A percentile compares a stretch with the other conserved stretches of the same genome.
Conservation (phyloP, 2,888 invertebrate genomes). For the Druceiella hillmani region DNA sequence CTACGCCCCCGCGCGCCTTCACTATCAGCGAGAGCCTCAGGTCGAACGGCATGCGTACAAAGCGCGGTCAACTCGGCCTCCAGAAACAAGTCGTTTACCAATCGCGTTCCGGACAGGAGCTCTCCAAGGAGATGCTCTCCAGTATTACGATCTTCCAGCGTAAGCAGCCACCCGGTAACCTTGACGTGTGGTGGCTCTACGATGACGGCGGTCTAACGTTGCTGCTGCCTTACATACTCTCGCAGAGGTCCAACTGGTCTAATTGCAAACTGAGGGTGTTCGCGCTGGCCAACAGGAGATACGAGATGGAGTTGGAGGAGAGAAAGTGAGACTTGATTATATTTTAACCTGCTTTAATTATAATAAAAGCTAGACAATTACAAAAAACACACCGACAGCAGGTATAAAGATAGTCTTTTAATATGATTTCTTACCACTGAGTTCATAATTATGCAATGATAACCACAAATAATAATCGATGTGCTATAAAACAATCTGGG, state of each 20-base stretch:
- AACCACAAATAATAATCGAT: too few relatives aligned
- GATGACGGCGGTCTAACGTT: constrained; percentile 88
- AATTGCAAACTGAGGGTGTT: constrained; percentile 75
- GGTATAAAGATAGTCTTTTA: too few relatives aligned
- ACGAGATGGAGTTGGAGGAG: constrained; percentile 74
- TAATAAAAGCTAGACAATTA: background rate
- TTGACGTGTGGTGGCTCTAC: constrained; percentile 97
- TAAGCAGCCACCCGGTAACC: constrained; percentile 74
- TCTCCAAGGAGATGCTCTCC: constrained; percentile 61
- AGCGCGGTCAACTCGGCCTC: constrained; percentile 31
- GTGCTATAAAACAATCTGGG: too few relatives aligned
- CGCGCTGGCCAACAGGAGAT: constrained; percentile 73
- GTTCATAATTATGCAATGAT: too few relatives aligned
- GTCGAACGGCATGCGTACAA: constrained; percentile 33
- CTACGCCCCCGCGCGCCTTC: constrained; percentile 41
- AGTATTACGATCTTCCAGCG: constrained; percentile 70
- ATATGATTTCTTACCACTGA: too few relatives aligned
- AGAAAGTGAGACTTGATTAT: constrained; percentile 71
- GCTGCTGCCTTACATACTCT: constrained; percentile 79
- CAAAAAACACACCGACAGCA: too few relatives aligned
- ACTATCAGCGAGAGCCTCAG: constrained; percentile 41
- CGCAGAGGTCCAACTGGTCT: constrained; percentile 71
- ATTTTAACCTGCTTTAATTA: background rate
- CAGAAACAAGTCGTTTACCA: constrained; percentile 50
- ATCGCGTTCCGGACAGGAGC: constrained; percentile 53